A percentile compares a stretch with the other conserved stretches of the same genome.
phyloP scores from a whole-genome alignment of 2,113 vertebrate genomes.

The Eidolon helvum region DNA sequence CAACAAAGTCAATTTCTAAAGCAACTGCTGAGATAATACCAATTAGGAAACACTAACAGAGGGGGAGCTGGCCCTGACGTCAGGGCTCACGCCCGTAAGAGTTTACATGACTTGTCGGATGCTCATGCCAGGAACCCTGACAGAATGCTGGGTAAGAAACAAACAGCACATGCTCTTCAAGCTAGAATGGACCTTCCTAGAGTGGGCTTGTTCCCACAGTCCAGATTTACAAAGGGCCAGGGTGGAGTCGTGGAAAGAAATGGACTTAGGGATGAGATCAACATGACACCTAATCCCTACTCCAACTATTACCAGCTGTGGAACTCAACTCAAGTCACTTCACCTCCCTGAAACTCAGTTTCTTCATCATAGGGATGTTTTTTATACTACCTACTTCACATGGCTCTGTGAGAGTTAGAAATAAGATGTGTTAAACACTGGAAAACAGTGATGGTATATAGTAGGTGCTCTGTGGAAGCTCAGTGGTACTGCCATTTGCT shows the following conservation, averaged over 20 bases:
- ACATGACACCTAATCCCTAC: not conserved
- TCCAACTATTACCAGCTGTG: not conserved
- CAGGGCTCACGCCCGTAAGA: constrained; percentile 74
- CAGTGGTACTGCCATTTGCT: not conserved
- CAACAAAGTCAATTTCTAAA: constrained; percentile 77
- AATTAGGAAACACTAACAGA: constrained; percentile 79
- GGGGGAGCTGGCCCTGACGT: constrained; percentile 79
- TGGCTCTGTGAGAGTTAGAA: not conserved
- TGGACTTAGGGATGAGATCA: not conserved
- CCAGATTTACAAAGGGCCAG: not conserved
- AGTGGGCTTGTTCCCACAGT: not conserved
- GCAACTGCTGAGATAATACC: constrained; percentile 71
- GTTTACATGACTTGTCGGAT: constrained; percentile 80
- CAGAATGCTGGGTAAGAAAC: constrained; percentile 72
- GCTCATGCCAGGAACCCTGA: constrained; percentile 72
- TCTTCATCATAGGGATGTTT: not conserved
- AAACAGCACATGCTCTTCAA: constrained; percentile 63
- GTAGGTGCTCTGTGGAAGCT: not conserved
- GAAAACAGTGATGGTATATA: not conserved
- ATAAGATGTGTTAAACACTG: not conserved
- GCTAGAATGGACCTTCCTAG: not conserved
- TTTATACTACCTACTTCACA: not conserved
- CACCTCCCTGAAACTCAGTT: not conserved
- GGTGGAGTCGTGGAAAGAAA: constrained; percentile 14
- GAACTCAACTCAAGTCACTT: not conserved